These are phyloP conservation scores for Amphipoea oculea DNA, from an alignment of 2,888 invertebrate species.

Conservation along the genomic window DNA sequence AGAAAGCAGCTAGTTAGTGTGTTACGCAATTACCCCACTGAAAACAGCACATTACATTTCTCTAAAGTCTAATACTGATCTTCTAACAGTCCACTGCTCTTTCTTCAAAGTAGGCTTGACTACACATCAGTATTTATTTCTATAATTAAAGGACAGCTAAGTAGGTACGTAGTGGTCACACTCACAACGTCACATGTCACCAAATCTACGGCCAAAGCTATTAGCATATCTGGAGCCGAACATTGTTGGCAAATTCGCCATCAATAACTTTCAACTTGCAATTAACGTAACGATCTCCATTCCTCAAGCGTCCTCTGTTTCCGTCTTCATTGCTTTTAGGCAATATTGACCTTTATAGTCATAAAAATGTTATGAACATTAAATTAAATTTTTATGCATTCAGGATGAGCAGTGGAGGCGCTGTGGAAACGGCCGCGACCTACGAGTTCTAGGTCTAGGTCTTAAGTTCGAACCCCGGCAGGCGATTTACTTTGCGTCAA, in stretches of 20 bases:
- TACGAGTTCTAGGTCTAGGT: too few species aligned
- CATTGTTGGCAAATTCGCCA: conserved; percentile 6
- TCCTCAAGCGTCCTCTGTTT: conserved; percentile 4
- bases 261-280: conserved; percentile 29
- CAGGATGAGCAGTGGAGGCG: too few species aligned
- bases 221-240: conserved; percentile 8
- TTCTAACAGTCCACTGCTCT: neutral
- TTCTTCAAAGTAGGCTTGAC: neutral
- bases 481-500: too few species aligned
- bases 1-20: too few species aligned
- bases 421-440: neutral
- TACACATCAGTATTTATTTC: neutral
- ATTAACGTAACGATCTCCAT: conserved; percentile 16
- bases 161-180: neutral
- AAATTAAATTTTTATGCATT: neutral
- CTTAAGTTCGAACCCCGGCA: too few species aligned
- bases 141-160: neutral
- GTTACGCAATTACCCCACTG: neutral
- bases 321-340: conserved; percentile 1
- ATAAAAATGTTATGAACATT: neutral
- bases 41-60: neutral
- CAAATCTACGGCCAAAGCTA: conserved; percentile 15
- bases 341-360: conserved; percentile 1
- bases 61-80: neutral
- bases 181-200: neutral